Percentiles rank a stretch among this genome's conserved stretches.
phyloP scores from a whole-genome alignment of 2,888 invertebrate species.

The Agelastica alni region DNA sequence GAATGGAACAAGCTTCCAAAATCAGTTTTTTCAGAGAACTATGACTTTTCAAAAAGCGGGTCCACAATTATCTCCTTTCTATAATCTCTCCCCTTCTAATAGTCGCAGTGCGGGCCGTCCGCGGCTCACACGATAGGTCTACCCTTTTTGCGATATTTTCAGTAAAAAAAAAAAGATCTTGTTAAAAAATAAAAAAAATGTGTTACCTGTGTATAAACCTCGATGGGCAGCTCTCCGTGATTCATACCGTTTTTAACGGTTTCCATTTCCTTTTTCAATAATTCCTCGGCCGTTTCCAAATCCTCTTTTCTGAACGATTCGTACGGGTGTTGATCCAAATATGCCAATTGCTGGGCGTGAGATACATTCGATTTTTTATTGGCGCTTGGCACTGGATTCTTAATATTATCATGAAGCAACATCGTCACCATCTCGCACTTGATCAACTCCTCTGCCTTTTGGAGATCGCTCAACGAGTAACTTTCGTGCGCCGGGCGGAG shows the following conservation, averaged over 20 bases:
- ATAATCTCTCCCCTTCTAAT: no score
- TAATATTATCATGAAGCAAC: conserved; percentile 86
- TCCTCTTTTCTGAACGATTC: conserved; percentile 72
- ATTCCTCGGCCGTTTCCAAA: conserved; percentile 65
- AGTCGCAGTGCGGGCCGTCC: no score
- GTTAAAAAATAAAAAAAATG: no score
- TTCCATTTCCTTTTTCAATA: conserved; percentile 83
- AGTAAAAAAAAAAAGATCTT: no score
- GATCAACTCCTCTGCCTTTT: conserved; percentile 94
- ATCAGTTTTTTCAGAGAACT: no score
- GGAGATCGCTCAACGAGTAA: conserved; percentile 81
- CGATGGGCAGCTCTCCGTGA: conserved; percentile 90
- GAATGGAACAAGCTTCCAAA: no score
- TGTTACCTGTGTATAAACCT: conserved; percentile 75
- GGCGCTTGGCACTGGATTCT: conserved; percentile 66
- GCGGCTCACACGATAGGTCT: no score
- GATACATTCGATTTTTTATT: conserved; percentile 62
- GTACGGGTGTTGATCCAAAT: conserved; percentile 86
- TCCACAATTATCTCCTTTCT: no score
- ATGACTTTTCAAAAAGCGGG: no score
- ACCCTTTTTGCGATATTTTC: no score
- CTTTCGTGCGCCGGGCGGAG: conserved; percentile 76
- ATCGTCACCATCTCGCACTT: conserved; percentile 90
- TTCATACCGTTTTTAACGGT: conserved; percentile 91
- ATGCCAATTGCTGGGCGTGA: conserved; percentile 75